These are phyloP conservation scores for Cottus gobio DNA, from an alignment of 2,113 vertebrate species.

Conservation along the genomic window DNA sequence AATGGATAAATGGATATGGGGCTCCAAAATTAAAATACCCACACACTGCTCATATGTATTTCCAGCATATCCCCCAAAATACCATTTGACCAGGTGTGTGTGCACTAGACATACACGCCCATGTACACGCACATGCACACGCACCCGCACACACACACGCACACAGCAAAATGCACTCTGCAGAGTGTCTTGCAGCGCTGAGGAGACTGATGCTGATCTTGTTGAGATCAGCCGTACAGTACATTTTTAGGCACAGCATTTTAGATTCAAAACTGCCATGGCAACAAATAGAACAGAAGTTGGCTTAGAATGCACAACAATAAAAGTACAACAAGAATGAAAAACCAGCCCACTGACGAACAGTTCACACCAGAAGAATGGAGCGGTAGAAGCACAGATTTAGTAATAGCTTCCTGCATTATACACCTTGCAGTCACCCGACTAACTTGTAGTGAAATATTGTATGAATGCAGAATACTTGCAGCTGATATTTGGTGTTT, in stretches of 20 bases:
- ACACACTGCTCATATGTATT: slow-evolving; percentile 25
- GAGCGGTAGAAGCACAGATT: neutral
- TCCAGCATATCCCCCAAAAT: slow-evolving; percentile 43
- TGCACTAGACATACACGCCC: neutral
- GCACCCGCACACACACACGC: neutral
- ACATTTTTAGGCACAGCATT: slow-evolving; percentile 29
- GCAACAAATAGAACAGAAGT: slow-evolving; percentile 39
- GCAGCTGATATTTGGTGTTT: neutral
- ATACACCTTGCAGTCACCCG: neutral
- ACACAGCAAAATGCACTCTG: neutral
- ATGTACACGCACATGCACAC: neutral
- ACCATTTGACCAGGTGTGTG: slow-evolving; percentile 22
- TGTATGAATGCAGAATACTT: neutral
- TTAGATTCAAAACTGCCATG: slow-evolving; percentile 45
- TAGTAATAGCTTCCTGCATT: neutral
- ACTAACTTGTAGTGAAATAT: no score
- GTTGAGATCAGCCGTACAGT: neutral
- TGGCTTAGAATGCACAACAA: neutral
- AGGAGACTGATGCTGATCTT: slow-evolving; percentile 17
- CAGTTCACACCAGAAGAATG: neutral
- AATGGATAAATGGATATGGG: slow-evolving; percentile 38
- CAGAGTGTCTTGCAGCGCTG: slow-evolving; percentile 5
- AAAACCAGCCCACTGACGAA: neutral
- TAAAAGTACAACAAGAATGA: slow-evolving; percentile 7
- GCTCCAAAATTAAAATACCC: slow-evolving; percentile 50